Evolutionary conservation across 2,888 invertebrate genomes (phyloP).

Genomic region (Mythimna ferrago): DNA sequence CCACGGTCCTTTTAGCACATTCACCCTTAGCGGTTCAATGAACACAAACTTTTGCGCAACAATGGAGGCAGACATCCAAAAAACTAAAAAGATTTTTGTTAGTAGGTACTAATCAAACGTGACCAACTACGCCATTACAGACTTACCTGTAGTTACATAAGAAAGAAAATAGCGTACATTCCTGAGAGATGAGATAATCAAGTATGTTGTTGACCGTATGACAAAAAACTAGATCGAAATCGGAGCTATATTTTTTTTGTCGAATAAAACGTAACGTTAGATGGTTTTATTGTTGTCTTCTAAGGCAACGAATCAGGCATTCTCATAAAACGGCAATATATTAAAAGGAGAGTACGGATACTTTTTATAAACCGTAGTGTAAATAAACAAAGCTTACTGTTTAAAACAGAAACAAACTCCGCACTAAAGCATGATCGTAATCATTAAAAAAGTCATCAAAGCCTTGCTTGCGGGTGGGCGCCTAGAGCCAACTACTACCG

Average conservation of each 20-base stretch:
- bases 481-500: constrained; percentile 50
- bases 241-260: constrained; percentile 63
- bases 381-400: constrained; percentile 63
- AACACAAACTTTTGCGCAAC: constrained; percentile 70
- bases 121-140: constrained; percentile 39
- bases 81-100: constrained; percentile 57
- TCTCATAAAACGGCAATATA: constrained; percentile 47
- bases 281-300: constrained; percentile 49
- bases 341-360: constrained; percentile 40
- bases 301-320: constrained; percentile 39
- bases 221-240: constrained; percentile 67
- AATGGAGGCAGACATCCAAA: constrained; percentile 63
- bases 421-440: constrained; percentile 65
- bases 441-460: constrained; percentile 77
- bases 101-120: constrained; percentile 43
- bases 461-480: constrained; percentile 74
- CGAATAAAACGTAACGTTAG: constrained; percentile 59
- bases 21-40: constrained; percentile 78
- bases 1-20: constrained; percentile 73
- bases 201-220: constrained; percentile 37
- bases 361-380: constrained; percentile 45
- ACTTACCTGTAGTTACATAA: constrained; percentile 44
- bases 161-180: constrained; percentile 52
- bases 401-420: constrained; percentile 61
- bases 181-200: constrained; percentile 49